Evolutionary conservation across 2,113 vertebrate species (phyloP), one percentile per base, ranked within the genome.

Genomic region (Cathartes aura): DNA sequence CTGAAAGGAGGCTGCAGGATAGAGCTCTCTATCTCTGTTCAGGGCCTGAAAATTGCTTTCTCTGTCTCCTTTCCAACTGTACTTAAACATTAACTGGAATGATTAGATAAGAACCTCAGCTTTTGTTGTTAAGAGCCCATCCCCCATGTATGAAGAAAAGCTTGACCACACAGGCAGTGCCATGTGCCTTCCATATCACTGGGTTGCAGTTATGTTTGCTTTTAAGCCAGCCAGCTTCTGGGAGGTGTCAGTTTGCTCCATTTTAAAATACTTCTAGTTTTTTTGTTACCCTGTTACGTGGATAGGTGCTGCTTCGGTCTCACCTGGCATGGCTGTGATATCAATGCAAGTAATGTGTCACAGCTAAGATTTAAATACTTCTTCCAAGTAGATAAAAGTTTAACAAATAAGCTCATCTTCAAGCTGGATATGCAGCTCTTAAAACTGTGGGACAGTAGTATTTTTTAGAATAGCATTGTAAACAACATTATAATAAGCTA

Each of bases 11-110:
- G 23, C 56, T 79, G 40, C 24, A 64, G n/a, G 32, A 56, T 2
- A 36, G 58, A 70, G 20, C 1, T 3, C 5, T 42, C 19, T 22
- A 3, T 38, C 12, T 50, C 55, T 50, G 8, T 17, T 48, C 32
- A 38, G 78, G 7, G 3, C 36, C 40, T 89, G 47, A 36, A 60
- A 70, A 55, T 5, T 15, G 50, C 32, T 81, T 80, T 83, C 20
- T 63, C n/a, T 12, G 29, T 47, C 73, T 84, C 42, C 24, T 43
- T 92, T 88, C 82, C 40, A 75, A 23, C 40, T 72, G 2, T 18
- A 52, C n/a, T 93, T 90, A 95, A 94, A 78, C 34, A 74, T 93
- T 91, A 88, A 88, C 88, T 64, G 24, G 43, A 72, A 56, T n/a
- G 73, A 75, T 64, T 72, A 82, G 89, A 29, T 88, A 82, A 90